Base-by-base conservation (phyloP, 2,113 vertebrate genomes). In the Phrynosoma platyrhinos region DNA sequence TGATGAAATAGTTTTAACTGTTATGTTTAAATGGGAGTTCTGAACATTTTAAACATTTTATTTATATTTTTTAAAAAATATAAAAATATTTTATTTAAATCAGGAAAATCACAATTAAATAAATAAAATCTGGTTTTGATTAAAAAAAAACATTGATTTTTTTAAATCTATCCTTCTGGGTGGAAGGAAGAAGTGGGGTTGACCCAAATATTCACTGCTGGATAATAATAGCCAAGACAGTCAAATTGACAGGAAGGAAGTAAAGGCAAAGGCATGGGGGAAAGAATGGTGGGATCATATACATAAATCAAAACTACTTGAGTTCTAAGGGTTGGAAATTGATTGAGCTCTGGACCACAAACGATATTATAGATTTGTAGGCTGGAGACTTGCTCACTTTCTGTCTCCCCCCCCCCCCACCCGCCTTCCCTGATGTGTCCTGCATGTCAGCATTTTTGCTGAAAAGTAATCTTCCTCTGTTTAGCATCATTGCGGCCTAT, bases 381-480 rank as follows among this genome's bases (percentile, higher is more conserved):
- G 83, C 47, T 25, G 0, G 23, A 0, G 0, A 58, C 77, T 79
- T 81, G 81, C 7, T 0, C 25, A 3, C 42, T 79, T 55, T 30
- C 66, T 27, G 40, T 53, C 20, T 40, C 82, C 84, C 3, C 0
- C 13, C 13, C 20, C 36, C n/a, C n/a, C n/a, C n/a, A n/a, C n/a
- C 40, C 1, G 27, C 77, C 30, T 3, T 32, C 27, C 58, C 4
- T 55, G 32, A 83, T 79, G 42, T 25, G 30, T 42, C 86, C 90
- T 18, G 1, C 13, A 4, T 4, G 68, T 93, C 94, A 94, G 87
- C 92, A 93, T 78, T 72, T 90, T 92, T 93, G 79, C 88, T 20
- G 90, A 92, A 95, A 92, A 87, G 82, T 55, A 1, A 36, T 25
- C 89, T 16, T 25, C 27, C 79, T 32, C 71, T 20, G 86, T 27